phyloP scores from a whole-genome alignment of 2,888 invertebrate species.

The Thereva unica region DNA sequence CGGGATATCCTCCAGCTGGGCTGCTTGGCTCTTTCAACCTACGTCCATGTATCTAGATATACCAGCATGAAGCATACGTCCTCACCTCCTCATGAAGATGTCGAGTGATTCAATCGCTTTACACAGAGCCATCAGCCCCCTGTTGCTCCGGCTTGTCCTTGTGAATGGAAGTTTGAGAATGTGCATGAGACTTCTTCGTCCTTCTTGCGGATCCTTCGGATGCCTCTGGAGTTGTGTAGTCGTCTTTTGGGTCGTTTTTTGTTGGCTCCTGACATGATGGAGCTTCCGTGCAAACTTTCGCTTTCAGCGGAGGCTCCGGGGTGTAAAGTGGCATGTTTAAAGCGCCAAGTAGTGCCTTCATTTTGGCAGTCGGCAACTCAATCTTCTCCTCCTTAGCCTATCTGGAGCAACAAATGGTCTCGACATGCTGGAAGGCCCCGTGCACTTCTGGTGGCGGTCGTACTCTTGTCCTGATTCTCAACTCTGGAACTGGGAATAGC shows the following conservation, averaged over 20 bases:
- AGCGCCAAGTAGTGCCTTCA: constrained; percentile 33
- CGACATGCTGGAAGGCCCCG: constrained; percentile 14
- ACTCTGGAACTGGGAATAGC: constrained; percentile 32
- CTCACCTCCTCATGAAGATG: constrained; percentile 35
- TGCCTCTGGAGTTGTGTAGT: not conserved
- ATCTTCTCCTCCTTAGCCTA: constrained; percentile 35
- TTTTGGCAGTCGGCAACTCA: constrained; percentile 33
- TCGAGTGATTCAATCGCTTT: constrained; percentile 30
- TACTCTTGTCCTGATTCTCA: not conserved
- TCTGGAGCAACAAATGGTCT: constrained; percentile 35
- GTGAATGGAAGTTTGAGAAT: constrained; percentile 34
- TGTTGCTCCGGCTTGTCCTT: constrained; percentile 30
- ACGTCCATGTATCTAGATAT: constrained; percentile 15
- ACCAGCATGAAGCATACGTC: constrained; percentile 21
- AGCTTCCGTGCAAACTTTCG: constrained; percentile 34
- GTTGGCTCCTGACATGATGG: constrained; percentile 3
- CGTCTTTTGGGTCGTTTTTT: constrained; percentile 2
- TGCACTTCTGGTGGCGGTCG: constrained; percentile 30
- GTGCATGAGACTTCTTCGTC: constrained; percentile 23
- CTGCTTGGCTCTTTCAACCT: constrained; percentile 3
- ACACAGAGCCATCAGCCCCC: constrained; percentile 14
- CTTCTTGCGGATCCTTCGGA: constrained; percentile 29
- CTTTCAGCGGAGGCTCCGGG: constrained; percentile 18
- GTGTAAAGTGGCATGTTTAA: constrained; percentile 31
- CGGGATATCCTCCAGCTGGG: constrained; percentile 17